Conservation (phyloP, 2,888 invertebrate species). For the Acrobasis consociella region DNA sequence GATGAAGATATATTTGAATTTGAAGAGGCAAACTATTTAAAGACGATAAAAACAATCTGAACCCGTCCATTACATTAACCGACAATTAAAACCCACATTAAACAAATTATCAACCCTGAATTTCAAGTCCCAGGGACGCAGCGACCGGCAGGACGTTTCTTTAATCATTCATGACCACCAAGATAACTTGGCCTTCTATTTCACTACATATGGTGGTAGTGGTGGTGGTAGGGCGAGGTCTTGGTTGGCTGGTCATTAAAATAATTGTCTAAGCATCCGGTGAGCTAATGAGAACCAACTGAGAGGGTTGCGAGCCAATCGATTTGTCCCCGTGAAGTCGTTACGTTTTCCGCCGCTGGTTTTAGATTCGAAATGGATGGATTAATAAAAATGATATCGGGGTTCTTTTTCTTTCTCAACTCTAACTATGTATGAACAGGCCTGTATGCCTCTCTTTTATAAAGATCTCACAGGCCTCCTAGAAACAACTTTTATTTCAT, state of each 20-base stretch:
- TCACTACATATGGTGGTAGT: background rate
- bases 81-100: constrained; percentile 43
- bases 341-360: constrained; percentile 66
- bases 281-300: constrained; percentile 76
- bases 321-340: constrained; percentile 77
- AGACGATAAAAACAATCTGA: constrained; percentile 35
- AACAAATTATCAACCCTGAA: constrained; percentile 52
- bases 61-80: constrained; percentile 46
- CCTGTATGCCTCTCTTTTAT: no score
- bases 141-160: constrained; percentile 50
- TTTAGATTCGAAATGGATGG: constrained; percentile 10
- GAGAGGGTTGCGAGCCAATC: constrained; percentile 73
- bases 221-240: background rate
- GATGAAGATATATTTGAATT: no score
- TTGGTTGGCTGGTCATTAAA: constrained; percentile 61
- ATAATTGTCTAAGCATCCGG: constrained; percentile 74
- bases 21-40: constrained; percentile 35
- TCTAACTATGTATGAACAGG: no score
- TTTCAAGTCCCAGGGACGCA: constrained; percentile 45
- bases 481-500: no score
- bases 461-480: no score
- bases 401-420: no score
- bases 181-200: constrained; percentile 34
- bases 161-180: constrained; percentile 55
- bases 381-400: background rate